Conservation (phyloP, 2,797 vertebrate species). For the Monodelphis domestica region DNA sequence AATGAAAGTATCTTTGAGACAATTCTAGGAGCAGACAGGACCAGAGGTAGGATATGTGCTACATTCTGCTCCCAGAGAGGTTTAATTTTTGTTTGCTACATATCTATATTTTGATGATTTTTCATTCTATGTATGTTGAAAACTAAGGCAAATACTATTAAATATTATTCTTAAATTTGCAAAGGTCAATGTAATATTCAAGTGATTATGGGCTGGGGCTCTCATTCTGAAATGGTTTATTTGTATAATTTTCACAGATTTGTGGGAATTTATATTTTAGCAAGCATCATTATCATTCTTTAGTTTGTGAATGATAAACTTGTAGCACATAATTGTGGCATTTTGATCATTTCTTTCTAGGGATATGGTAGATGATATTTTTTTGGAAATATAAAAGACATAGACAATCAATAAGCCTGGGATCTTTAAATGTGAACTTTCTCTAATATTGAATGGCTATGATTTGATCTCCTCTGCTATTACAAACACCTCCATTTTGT, state of each 20-base stretch:
- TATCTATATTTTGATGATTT: background rate
- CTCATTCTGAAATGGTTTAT: background rate
- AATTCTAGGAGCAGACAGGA: background rate
- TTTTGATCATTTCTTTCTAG: background rate
- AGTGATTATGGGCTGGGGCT: background rate
- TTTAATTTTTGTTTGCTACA: background rate
- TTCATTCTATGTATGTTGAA: background rate
- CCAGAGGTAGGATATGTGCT: background rate
- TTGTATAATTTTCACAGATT: background rate
- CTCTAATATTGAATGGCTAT: background rate
- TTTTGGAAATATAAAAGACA: background rate
- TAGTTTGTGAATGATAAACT: background rate
- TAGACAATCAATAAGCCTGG: background rate
- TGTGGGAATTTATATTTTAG: background rate
- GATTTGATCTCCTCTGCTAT: background rate
- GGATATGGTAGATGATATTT: background rate
- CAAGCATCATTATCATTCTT: background rate
- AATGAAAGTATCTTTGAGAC: background rate
- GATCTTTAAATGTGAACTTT: background rate
- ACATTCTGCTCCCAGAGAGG: background rate
- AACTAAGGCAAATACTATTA: background rate
- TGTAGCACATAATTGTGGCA: background rate
- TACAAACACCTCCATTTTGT: background rate
- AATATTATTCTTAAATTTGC: background rate
- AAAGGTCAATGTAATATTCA: background rate